Evolutionary conservation across 2,888 invertebrate genomes (phyloP), one percentile per base, ranked within the genome.

Genomic region (Tenthredo mesomela): DNA sequence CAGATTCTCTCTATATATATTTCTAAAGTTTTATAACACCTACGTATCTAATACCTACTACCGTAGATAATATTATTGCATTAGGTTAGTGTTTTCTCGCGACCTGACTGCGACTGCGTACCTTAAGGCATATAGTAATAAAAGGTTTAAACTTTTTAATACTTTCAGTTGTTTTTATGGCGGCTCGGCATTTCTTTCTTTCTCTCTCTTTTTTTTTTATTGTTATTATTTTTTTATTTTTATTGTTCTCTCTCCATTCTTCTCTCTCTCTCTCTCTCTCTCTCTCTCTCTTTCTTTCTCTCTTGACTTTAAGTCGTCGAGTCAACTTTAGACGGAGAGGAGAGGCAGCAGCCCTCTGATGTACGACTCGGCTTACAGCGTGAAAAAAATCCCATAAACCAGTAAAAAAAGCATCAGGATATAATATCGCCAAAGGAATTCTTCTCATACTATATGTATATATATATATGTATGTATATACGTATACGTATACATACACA

Each of bases 331-430:
- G 77, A 29, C 77, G 50, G 47, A 84, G 86, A 88, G 88, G 88
- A 87, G 87, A 87, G 87, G 87, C 91, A 89, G 89, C 91, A 90
- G 89, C 88, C 89, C 77, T 77, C 92, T 92, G 92, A 92, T 92
- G 92, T 92, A 93, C 92, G 92, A 92, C 93, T 92, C 88, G 91
- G 89, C 90, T 88, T 89, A 91, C 77, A 50, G 77, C 87, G 92
- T 92, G 92, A 93, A 93, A 93, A 93, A 93, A 93, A 93, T 92
- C 91, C 91, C 93, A 92, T 93, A 93, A 93, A 93, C 91, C 92
- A 91, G 92, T 92, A 92, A 93, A 92, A 80, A 93, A 93, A 91
- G 90, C 91, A 91, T 89, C 88, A 89, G 90, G 91, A 88, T 89
- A 88, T 89, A 89, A 90, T 90, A 91, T 91, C 90, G 91, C 89